These are phyloP conservation scores for Zapus hudsonius DNA, from an alignment of 2,113 vertebrate species.

Conservation along the genomic window DNA sequence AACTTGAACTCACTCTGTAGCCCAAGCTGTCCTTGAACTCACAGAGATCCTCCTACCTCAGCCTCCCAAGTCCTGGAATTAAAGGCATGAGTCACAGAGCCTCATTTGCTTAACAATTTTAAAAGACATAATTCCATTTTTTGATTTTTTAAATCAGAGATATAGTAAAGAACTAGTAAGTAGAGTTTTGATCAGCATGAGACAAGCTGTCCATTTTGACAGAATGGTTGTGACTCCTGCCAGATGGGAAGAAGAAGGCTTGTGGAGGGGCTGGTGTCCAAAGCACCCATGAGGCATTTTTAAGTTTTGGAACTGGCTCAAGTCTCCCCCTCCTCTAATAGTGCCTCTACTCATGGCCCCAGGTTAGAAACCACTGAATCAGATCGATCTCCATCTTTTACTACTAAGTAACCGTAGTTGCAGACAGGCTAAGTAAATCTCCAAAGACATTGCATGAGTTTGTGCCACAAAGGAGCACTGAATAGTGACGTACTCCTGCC, in stretches of 20 bases:
- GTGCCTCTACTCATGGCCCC: not conserved
- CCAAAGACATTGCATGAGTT: not conserved
- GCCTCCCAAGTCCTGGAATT: too few relatives aligned
- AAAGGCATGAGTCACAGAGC: too few relatives aligned
- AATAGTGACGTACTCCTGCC: not conserved
- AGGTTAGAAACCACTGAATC: not conserved
- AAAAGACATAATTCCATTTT: not conserved
- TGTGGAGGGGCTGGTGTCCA: not conserved
- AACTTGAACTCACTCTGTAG: too few relatives aligned
- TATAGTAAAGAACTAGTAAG: not conserved
- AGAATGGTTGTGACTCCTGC: not conserved
- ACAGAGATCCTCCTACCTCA: too few relatives aligned
- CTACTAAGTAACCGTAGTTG: not conserved
- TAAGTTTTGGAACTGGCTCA: not conserved
- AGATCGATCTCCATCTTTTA: not conserved
- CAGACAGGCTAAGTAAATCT: not conserved
- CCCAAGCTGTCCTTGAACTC: too few relatives aligned
- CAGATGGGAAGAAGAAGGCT: rapidly evolving
- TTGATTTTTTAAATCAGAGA: not conserved
- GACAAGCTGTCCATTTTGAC: not conserved
- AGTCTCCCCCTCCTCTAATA: not conserved
- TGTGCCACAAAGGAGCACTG: not conserved
- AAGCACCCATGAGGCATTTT: not conserved
- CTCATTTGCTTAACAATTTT: not conserved
- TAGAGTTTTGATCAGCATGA: not conserved